These are phyloP conservation scores for Falco novaeseelandiae DNA, from an alignment of 2,797 vertebrate species.

Conservation along the genomic window DNA sequence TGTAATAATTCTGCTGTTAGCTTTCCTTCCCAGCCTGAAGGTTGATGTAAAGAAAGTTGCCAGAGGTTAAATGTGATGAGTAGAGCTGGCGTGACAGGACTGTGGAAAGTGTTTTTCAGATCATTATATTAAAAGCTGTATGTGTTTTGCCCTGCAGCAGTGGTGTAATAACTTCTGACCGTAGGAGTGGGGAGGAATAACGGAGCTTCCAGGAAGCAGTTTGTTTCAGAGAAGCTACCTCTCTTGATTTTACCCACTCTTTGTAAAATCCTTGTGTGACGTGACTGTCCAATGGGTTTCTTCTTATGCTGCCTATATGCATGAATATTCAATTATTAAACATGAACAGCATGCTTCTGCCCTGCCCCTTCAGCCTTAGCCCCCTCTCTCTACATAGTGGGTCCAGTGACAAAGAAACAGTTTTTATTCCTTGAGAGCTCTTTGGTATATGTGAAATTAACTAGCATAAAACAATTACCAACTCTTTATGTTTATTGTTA, in stretches of 20 bases:
- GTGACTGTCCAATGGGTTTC: not conserved
- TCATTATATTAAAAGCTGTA: not conserved
- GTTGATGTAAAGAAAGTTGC: not conserved
- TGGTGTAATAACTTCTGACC: not conserved
- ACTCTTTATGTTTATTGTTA: not conserved
- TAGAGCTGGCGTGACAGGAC: not conserved
- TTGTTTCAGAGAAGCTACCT: not conserved
- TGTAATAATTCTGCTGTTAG: not conserved
- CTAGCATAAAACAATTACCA: not conserved
- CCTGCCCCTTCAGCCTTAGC: not conserved
- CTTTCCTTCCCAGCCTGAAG: not conserved
- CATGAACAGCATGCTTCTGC: constrained; percentile 43
- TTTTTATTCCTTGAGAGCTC: not conserved
- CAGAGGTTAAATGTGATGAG: not conserved
- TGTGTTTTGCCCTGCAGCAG: not conserved
- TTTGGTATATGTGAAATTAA: not conserved
- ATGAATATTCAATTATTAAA: constrained; percentile 69
- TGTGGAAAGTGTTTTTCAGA: not conserved
- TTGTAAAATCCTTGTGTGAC: not conserved
- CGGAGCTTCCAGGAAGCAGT: not conserved
- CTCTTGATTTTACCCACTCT: not conserved
- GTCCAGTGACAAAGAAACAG: not conserved
- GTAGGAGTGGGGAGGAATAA: not conserved
- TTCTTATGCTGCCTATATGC: constrained; percentile 56
- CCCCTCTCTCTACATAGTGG: not conserved